phyloP scores from a whole-genome alignment of 1,140 invertebrate species.

The Marisa cornuarietis region DNA sequence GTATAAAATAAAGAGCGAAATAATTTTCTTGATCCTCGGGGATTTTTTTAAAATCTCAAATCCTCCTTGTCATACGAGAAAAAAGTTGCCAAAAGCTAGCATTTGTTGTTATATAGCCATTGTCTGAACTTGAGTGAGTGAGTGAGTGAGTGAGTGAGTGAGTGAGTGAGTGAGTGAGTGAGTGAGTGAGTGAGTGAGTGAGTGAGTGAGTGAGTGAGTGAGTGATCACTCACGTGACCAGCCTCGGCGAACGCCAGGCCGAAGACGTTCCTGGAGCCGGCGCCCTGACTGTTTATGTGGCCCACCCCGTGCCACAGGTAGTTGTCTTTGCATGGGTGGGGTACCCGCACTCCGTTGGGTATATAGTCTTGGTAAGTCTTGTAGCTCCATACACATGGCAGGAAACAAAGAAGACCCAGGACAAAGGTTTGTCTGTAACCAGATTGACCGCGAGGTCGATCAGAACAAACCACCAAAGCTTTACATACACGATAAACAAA shows the following conservation, averaged over 20 bases:
- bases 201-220: background rate
- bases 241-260: constrained; percentile 38
- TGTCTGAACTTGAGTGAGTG: no score
- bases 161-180: background rate
- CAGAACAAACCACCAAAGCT: no score
- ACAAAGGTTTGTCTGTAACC: no score
- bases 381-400: background rate
- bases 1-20: no score
- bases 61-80: no score
- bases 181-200: background rate
- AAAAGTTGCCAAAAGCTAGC: no score
- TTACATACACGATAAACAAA: no score
- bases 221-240: background rate
- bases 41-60: no score
- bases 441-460: no score
- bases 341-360: constrained; percentile 43
- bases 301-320: constrained; percentile 49
- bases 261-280: constrained; percentile 40
- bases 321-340: constrained; percentile 45
- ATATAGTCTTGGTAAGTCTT: background rate
- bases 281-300: constrained; percentile 38
- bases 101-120: no score
- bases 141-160: background rate
- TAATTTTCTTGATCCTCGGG: no score
- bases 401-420: no score